Evolutionary conservation across 2,888 invertebrate genomes (phyloP).

Genomic region (Anoncus sp.): DNA sequence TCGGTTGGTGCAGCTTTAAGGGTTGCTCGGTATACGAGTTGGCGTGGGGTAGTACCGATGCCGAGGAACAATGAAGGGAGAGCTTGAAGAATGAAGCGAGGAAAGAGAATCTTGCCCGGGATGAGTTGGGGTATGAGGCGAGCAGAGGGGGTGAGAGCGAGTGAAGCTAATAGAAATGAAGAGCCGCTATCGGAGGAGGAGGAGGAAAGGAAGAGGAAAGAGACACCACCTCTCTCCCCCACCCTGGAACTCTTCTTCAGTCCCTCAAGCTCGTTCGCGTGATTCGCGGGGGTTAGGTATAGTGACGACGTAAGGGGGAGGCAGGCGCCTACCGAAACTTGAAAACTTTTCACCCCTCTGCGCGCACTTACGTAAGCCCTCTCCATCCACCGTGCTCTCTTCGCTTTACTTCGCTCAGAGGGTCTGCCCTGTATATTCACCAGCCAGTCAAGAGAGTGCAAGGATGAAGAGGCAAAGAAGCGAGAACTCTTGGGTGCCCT

Average conservation of each 20-base stretch:
- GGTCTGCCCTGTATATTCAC: too few relatives aligned
- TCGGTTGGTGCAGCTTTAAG: constrained; percentile 74
- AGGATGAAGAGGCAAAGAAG: constrained; percentile 31
- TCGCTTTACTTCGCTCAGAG: constrained; percentile 7
- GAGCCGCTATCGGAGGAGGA: constrained; percentile 75
- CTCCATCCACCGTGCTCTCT: constrained; percentile 23
- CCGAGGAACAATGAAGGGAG: constrained; percentile 75
- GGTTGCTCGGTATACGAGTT: constrained; percentile 49
- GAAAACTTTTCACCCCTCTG: constrained; percentile 63
- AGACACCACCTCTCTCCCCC: constrained; percentile 71
- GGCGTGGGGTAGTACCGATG: constrained; percentile 56
- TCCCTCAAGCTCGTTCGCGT: constrained; percentile 29
- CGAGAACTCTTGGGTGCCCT: constrained; percentile 40
- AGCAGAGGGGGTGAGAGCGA: constrained; percentile 58
- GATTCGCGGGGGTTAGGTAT: background rate
- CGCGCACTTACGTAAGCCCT: background rate
- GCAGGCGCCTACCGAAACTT: constrained; percentile 63
- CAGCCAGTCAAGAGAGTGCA: constrained; percentile 1
- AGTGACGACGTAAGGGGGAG: constrained; percentile 52
- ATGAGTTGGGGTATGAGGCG: background rate
- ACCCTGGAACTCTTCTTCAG: constrained; percentile 62
- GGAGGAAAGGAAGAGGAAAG: too few relatives aligned
- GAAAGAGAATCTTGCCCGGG: constrained; percentile 58
- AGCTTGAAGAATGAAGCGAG: constrained; percentile 62
- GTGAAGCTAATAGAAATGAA: constrained; percentile 78